Evolutionary conservation across 2,888 invertebrate genomes (phyloP).

Genomic region (Drosophila mimetica): DNA sequence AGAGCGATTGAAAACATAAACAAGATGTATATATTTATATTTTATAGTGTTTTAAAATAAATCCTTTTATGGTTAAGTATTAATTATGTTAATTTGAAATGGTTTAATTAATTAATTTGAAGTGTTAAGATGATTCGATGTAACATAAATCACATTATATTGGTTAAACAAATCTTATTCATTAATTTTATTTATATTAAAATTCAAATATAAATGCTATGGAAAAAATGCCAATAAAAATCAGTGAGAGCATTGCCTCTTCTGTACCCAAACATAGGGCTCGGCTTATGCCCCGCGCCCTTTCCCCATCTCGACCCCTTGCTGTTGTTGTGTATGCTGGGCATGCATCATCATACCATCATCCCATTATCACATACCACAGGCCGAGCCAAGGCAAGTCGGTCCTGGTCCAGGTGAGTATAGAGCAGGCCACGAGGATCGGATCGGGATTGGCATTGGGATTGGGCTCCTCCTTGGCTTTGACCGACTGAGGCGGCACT

Average conservation of each 20-base stretch:
- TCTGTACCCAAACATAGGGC: neutral
- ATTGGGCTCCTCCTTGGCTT: constrained; percentile 66
- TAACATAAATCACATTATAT: too few species aligned
- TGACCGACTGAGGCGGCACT: constrained; percentile 73
- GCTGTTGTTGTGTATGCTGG: constrained; percentile 75
- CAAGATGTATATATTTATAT: too few species aligned
- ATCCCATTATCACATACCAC: constrained; percentile 82
- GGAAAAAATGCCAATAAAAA: neutral
- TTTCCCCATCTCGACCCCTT: constrained; percentile 44
- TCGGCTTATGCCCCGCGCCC: neutral
- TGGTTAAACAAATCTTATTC: too few species aligned
- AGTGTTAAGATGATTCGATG: too few species aligned
- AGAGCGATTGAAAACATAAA: neutral
- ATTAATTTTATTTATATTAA: too few species aligned
- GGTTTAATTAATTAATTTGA: too few species aligned
- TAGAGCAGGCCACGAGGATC: constrained; percentile 35
- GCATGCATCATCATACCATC: constrained; percentile 82
- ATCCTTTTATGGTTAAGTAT: too few species aligned
- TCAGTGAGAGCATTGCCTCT: constrained; percentile 15
- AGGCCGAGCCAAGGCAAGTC: constrained; percentile 50
- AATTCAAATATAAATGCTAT: too few species aligned
- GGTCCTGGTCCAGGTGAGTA: constrained; percentile 20
- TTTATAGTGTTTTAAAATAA: too few species aligned
- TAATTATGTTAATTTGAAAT: too few species aligned
- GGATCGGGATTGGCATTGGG: constrained; percentile 16